Evolutionary conservation across 2,888 invertebrate species (phyloP).

Genomic region (Isoperla grammatica): DNA sequence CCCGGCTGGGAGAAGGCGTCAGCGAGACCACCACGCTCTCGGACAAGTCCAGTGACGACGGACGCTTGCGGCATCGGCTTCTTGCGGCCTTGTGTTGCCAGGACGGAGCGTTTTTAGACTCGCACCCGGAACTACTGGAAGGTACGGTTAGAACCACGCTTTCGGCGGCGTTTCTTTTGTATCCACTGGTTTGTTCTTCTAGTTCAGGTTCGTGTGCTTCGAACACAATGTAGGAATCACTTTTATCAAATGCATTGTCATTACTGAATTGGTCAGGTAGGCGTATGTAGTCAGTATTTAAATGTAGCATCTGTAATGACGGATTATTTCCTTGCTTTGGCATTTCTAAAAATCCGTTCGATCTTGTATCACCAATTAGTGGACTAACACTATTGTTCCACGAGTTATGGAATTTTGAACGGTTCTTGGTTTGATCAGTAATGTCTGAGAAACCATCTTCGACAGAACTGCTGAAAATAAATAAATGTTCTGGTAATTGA

Average conservation of each 20-base stretch:
- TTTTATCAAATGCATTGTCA: constrained; percentile 21
- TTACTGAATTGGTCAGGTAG: background rate
- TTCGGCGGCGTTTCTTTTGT: background rate
- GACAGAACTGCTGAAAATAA: too few relatives aligned
- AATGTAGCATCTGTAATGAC: background rate
- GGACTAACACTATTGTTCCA: too few relatives aligned
- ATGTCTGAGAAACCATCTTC: too few relatives aligned
- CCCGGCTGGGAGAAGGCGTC: background rate
- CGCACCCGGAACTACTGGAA: constrained; percentile 8
- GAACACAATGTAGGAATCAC: constrained; percentile 50
- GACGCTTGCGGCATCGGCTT: background rate
- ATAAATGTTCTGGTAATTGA: too few relatives aligned
- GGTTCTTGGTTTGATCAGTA: too few relatives aligned
- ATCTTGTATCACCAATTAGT: too few relatives aligned
- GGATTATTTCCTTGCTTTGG: background rate
- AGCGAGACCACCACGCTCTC: background rate
- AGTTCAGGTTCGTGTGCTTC: constrained; percentile 39
- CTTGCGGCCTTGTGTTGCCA: background rate
- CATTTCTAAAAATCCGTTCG: background rate
- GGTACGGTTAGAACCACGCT: background rate
- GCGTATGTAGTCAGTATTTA: background rate
- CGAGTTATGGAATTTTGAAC: too few relatives aligned
- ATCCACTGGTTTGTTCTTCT: constrained; percentile 25
- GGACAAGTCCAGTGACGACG: background rate
- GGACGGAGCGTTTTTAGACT: background rate